These are phyloP conservation scores for Tamandua tetradactyla DNA, from an alignment of 2,797 vertebrate genomes.

Conservation along the genomic window DNA sequence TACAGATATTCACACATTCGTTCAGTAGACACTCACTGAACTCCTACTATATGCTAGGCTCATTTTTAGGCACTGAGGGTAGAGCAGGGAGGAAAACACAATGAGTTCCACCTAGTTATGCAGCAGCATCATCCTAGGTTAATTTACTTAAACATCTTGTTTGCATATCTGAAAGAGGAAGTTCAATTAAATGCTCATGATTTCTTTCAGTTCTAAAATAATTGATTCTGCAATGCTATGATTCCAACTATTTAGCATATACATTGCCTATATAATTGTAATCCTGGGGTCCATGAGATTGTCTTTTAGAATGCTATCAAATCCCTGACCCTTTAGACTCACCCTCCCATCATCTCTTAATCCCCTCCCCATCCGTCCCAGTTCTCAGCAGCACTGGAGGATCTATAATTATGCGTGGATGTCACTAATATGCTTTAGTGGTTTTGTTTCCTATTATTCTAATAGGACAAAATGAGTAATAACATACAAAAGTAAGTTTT, in stretches of 20 bases:
- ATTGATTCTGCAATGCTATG: constrained; percentile 14
- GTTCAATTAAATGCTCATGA: background rate
- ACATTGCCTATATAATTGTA: background rate
- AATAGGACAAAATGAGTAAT: constrained; percentile 14
- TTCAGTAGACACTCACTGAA: background rate
- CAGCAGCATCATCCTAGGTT: background rate
- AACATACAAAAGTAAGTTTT: background rate
- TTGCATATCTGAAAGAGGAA: constrained; percentile 4
- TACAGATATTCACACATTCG: background rate
- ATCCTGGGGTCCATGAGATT: background rate
- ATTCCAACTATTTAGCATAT: background rate
- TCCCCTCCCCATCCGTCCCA: constrained; percentile 39
- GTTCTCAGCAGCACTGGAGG: constrained; percentile 13
- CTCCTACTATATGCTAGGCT: background rate
- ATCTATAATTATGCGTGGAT: constrained; percentile 63
- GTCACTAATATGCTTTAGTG: constrained; percentile 58
- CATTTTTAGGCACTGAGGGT: background rate
- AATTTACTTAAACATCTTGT: constrained; percentile 26
- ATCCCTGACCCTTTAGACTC: constrained; percentile 50
- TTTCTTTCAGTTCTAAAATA: constrained; percentile 50
- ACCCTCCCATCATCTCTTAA: background rate
- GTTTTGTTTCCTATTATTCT: constrained; percentile 32
- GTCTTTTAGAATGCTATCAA: constrained; percentile 24
- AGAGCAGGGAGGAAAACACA: too few relatives aligned
- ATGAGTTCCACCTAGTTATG: too few relatives aligned